phyloP scores from a whole-genome alignment of 2,888 invertebrate species.

The Dorcus parallelipipedus region DNA sequence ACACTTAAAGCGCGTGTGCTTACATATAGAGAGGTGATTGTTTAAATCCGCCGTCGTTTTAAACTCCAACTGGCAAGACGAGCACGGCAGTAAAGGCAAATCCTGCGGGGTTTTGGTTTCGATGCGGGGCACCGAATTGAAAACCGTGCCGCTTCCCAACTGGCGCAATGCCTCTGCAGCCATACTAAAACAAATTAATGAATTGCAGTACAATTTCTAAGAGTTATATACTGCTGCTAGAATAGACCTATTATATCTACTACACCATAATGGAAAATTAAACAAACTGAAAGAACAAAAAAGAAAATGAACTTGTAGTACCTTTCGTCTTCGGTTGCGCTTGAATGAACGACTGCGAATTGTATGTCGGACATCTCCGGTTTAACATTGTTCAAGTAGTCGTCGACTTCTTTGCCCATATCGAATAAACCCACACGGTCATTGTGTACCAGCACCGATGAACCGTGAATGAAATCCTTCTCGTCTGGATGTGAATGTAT shows the following conservation, averaged over 20 bases:
- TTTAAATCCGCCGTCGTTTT: slow-evolving; percentile 35
- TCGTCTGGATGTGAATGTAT: too few species aligned
- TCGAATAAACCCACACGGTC: not conserved
- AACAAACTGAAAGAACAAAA: not conserved
- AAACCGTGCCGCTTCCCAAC: slow-evolving; percentile 40
- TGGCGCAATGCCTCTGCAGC: slow-evolving; percentile 51
- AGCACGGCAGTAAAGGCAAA: slow-evolving; percentile 25
- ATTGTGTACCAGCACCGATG: too few species aligned
- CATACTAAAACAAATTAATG: slow-evolving; percentile 33
- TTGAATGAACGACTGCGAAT: not conserved
- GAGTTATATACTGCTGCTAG: too few species aligned
- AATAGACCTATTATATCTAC: too few species aligned
- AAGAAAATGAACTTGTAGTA: not conserved
- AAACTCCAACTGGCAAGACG: slow-evolving; percentile 32
- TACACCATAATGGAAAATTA: too few species aligned
- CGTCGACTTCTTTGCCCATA: not conserved
- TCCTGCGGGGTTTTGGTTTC: slow-evolving; percentile 35
- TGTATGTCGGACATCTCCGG: not conserved
- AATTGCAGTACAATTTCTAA: not conserved
- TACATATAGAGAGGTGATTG: slow-evolving; percentile 37
- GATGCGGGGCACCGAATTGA: slow-evolving; percentile 36
- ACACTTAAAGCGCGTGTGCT: slow-evolving; percentile 35
- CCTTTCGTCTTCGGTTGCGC: slow-evolving; percentile 2
- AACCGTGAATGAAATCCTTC: too few species aligned
- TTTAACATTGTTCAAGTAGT: not conserved